Evolutionary conservation across 2,113 vertebrate genomes (phyloP).

Genomic region (Pelodiscus sinensis): DNA sequence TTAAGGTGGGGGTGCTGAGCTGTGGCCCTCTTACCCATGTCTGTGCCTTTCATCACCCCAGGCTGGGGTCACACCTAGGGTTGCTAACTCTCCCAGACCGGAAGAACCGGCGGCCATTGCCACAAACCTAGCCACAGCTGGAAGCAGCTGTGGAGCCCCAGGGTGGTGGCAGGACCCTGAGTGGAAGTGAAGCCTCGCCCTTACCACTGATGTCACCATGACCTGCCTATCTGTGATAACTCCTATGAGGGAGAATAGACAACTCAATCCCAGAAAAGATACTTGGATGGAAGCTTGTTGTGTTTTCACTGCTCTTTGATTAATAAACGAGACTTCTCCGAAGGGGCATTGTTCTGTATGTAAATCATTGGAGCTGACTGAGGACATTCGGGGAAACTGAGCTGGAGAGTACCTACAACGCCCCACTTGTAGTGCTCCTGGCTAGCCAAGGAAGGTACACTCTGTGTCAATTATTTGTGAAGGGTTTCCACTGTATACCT

Average conservation of each 20-base stretch:
- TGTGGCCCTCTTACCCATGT: too few relatives aligned
- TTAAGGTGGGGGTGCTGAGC: too few relatives aligned
- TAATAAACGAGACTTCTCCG: not conserved
- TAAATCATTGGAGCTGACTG: not conserved
- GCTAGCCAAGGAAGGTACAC: not conserved
- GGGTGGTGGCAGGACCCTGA: too few relatives aligned
- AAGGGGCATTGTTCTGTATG: not conserved
- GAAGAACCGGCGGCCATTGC: too few relatives aligned
- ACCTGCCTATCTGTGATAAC: not conserved
- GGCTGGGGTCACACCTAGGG: too few relatives aligned
- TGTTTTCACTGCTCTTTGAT: not conserved
- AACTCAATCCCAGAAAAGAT: not conserved
- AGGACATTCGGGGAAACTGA: not conserved
- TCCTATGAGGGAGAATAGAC: not conserved
- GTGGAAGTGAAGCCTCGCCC: too few relatives aligned
- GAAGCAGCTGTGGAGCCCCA: too few relatives aligned
- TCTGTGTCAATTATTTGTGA: not conserved
- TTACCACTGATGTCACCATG: not conserved
- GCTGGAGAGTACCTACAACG: not conserved
- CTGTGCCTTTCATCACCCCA: too few relatives aligned
- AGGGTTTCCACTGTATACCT: not conserved
- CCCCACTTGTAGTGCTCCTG: not conserved
- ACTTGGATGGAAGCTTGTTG: not conserved
- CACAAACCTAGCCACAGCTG: too few relatives aligned
- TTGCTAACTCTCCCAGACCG: too few relatives aligned